A percentile compares a stretch with the other conserved stretches of the same genome.
These are phyloP conservation scores for Eurytoma adleriae DNA, from an alignment of 2,888 invertebrate genomes.

Conservation along the genomic window DNA sequence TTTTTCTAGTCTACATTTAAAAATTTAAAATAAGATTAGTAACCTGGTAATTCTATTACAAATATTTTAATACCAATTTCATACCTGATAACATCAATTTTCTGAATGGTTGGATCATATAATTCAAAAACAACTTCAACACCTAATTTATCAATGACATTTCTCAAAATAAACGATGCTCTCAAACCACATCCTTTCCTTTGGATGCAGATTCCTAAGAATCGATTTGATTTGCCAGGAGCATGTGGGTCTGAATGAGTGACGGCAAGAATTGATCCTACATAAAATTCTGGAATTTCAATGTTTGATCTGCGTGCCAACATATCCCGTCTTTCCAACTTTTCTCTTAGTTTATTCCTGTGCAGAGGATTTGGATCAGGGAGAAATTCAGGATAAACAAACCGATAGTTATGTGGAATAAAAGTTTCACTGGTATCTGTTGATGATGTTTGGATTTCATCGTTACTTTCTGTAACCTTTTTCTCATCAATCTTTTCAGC, in stretches of 20 bases:
- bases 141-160: slow-evolving; percentile 94
- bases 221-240: slow-evolving; percentile 88
- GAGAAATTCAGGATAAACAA: slow-evolving; percentile 93
- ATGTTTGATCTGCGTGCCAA: slow-evolving; percentile 87
- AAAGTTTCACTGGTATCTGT: neutral
- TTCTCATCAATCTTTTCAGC: slow-evolving; percentile 18
- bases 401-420: slow-evolving; percentile 77
- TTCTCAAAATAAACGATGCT: slow-evolving; percentile 91
- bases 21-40: slow-evolving; percentile 39
- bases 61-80: neutral
- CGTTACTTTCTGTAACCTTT: neutral
- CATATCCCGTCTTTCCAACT: slow-evolving; percentile 95
- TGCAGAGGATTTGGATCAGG: slow-evolving; percentile 89
- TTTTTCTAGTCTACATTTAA: slow-evolving; percentile 84
- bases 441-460: neutral
- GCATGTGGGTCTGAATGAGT: slow-evolving; percentile 91
- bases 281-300: slow-evolving; percentile 98
- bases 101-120: slow-evolving; percentile 95
- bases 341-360: slow-evolving; percentile 90
- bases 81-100: slow-evolving; percentile 88
- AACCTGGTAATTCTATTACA: slow-evolving; percentile 8
- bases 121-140: slow-evolving; percentile 87
- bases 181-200: slow-evolving; percentile 89
- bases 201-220: slow-evolving; percentile 96
- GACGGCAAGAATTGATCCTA: slow-evolving; percentile 94